Base-by-base conservation (phyloP, 2,797 vertebrate genomes). In the Lutjanus argentimaculatus region DNA sequence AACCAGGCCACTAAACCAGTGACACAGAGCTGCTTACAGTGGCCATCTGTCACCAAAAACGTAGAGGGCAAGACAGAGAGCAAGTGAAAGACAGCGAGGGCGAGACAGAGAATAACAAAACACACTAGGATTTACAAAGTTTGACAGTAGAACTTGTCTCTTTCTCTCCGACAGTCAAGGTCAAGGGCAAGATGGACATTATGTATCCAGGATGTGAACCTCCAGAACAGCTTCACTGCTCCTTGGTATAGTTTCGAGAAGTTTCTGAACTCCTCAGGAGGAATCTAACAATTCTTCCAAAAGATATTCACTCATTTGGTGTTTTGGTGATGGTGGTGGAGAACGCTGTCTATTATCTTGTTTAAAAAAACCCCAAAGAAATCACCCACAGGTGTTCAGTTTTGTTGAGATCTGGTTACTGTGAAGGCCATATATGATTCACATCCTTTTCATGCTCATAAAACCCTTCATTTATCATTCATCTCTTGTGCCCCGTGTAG, bases 1-100 rank as follows among this genome's bases (percentile, higher is more conserved):
- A 95, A 94, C 74, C 89, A 93, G 92, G 92, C 88, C 91, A 94
- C 80, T 90, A 88, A 91, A 89, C 91, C 91, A 91, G 79, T 90
- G 92, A 92, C 86, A 91, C 75, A 85, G 80, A 92, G 91, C 90
- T 61, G 85, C 83, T 91, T 86, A 89, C 84, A 88, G 85, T 66
- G 68, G 62, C 91, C 90, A 94, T 95, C 93, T 94, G 93, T 91
- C 89, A 90, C 83, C 67, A 71, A 77, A 80, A 79, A 86, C 83
- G 88, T 59, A 71, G 65, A 74, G 71, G 76, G 61, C 68, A 75
- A 71, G 64, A 58, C 65, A 72, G 46, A 64, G 52, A 67, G 69
- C 68, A 0, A 71, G 46, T 56, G 59, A 80, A 46, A 80, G 53
- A 57, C 43, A 21, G 40, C 62, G 16, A 75, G 36, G 58, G 51